Base-by-base conservation (phyloP, 2,888 invertebrate genomes). In the Mesodorylaimus sp. region DNA sequence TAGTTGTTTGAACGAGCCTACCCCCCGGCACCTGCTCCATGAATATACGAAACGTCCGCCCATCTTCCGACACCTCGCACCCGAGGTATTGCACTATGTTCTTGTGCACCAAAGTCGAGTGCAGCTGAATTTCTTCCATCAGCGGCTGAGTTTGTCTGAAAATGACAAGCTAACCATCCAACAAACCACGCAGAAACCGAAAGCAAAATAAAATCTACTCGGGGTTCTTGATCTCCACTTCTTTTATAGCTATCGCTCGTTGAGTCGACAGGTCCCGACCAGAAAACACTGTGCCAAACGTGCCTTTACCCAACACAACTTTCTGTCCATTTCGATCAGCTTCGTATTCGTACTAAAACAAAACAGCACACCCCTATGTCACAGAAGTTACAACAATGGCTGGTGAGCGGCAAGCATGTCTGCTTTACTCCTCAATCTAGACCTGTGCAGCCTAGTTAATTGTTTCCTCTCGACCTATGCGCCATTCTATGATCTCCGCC, bases 1-100 rank as follows among this genome's bases (percentile, higher is more conserved):
- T n/a, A n/a, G n/a, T n/a, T n/a, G n/a, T n/a, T n/a, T n/a, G n/a
- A 19, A 13, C 42, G 16, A 25, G 10, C 21, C 56, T 58, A 62
- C 88, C 88, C 72, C 88, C 88, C 16, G 88, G 88, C 5, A 93
- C 91, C 76, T 89, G 88, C 68, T 97, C 97, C 97, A 97, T 99
- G 68, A 95, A 89, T 59, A 97, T 97, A 73, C 95, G 91, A 70
- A 99, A 95, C 66, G 77, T 86, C 19, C 10, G 28, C 53, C 86
- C 86, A 68, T 84, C 81, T 67, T 93, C 91, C 48, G 88, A 88
- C 54, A 85, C 76, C 47, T 63, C 61, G n/a, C 95, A 95, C 1
- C 95, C 91, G 53, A 88, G 75, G 67, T 91, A 91, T 74, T 87
- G 85, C 1, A 99, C 97, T 63, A 97, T 97, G 71, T 99, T 97